These are phyloP conservation scores for Thelaira solivaga DNA, from an alignment of 2,888 invertebrate genomes.

Conservation along the genomic window DNA sequence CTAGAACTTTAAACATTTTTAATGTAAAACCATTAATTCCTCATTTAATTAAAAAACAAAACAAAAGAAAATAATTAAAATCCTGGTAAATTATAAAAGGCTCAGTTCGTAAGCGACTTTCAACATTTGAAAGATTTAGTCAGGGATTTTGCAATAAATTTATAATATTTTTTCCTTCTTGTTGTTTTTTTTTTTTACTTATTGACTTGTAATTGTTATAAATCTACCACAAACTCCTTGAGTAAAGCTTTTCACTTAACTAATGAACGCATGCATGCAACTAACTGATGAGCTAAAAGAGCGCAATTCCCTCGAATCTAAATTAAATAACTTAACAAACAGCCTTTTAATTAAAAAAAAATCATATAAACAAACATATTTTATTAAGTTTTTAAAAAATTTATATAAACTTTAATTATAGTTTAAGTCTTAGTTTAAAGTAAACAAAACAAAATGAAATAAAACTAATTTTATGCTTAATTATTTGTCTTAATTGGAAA, in stretches of 20 bases:
- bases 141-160: no score
- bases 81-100: not conserved
- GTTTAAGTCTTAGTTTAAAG: conserved; percentile 31
- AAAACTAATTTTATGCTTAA: conserved; percentile 43
- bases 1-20: conserved; percentile 31
- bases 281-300: not conserved
- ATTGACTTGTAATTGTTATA: no score
- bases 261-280: no score
- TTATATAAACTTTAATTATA: conserved; percentile 33
- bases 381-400: conserved; percentile 44
- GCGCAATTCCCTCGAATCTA: not conserved
- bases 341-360: conserved; percentile 50
- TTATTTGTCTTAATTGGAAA: conserved; percentile 51
- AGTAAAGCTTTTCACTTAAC: no score
- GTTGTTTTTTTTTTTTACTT: no score
- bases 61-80: conserved; percentile 23
- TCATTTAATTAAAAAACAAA: conserved; percentile 68
- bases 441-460: conserved; percentile 20
- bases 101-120: not conserved
- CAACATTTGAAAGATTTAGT: no score
- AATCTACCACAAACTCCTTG: no score
- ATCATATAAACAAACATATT: no score
- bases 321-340: conserved; percentile 17
- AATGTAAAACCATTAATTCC: conserved; percentile 63
- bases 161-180: no score